Base-by-base conservation (phyloP, 2,888 invertebrate species). In the Linnaemya tessellans region DNA sequence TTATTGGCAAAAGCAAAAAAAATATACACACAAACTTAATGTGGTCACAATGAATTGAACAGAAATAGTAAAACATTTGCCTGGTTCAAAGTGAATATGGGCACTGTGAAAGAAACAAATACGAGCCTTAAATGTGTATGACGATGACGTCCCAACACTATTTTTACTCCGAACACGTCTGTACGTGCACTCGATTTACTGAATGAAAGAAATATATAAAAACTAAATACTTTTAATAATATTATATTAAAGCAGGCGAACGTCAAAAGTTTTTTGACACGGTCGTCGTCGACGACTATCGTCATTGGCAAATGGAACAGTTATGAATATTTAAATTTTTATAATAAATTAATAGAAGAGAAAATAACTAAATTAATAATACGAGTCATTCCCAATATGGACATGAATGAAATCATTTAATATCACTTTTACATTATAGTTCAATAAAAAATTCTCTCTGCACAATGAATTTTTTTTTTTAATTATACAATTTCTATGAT, bases 251-350 rank as follows among this genome's bases (percentile, higher is more conserved):
- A 56, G 56, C 43, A 67, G 65, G 65, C 30, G 65, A 67, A 67
- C 51, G 51, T 41, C 30, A 68, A 80, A 80, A 74, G 65, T 80
- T 74, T 58, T 58, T 67, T 67, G 73, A 73, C 71, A 73, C 56
- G 18, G n/a, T 80, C 9, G 64, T n/a, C 25, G 38, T 38, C 46
- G 65, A 30, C 30, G 30, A 30, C 30, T 30, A 5, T 38, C 54
- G 65, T 51, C 22, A 41, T 10, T 18, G 18, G 35, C 25, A 25
- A 43, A 49, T 49, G 18, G 10, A 65, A 18, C 43, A 30, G 20
- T 7, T 54, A 11, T 41, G 25, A 20, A 54, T 41, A 43, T 64
- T 56, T 43, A 35, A 68, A 51, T 8, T 25, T 30, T 43, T 30
- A n/a, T 41, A 38, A 20, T 62, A 41, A 43, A 77, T 15, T 60